Percentiles rank a stretch among this genome's conserved stretches.
phyloP scores from a whole-genome alignment of 2,113 vertebrate genomes.

The Numenius arquata region DNA sequence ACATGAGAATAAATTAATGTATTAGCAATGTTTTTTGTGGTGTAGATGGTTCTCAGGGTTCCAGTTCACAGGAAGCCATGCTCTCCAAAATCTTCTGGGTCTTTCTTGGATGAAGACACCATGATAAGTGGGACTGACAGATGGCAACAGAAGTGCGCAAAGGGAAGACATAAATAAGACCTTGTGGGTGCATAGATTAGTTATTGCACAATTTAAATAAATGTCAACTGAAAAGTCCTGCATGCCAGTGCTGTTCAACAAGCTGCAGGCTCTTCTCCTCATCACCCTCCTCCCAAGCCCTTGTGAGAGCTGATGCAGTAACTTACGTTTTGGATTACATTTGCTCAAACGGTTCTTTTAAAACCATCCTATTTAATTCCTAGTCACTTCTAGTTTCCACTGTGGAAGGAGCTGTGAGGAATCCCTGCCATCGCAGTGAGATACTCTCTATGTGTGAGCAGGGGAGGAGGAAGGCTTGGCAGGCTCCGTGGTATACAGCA shows the following conservation, averaged over 20 bases:
- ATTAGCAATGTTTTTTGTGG: neutral
- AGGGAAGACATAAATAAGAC: neutral
- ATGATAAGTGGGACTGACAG: neutral
- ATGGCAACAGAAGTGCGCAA: neutral
- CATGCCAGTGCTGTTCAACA: neutral
- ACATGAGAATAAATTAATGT: neutral
- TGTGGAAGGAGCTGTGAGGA: neutral
- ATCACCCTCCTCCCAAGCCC: neutral
- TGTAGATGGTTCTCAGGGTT: neutral
- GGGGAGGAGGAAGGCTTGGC: neutral
- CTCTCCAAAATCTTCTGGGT: neutral
- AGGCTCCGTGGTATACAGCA: accelerated
- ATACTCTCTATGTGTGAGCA: neutral
- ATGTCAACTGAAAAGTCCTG: neutral
- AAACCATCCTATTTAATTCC: neutral
- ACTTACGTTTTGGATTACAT: neutral
- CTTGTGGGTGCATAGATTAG: neutral
- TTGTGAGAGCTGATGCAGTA: neutral
- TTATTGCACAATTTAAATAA: neutral
- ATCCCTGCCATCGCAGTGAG: neutral
- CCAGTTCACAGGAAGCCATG: neutral
- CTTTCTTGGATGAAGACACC: neutral
- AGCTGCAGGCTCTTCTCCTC: neutral
- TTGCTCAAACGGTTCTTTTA: neutral
- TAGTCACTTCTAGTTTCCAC: neutral